phyloP scores from a whole-genome alignment of 2,888 invertebrate genomes.

The Colletes collaris region DNA sequence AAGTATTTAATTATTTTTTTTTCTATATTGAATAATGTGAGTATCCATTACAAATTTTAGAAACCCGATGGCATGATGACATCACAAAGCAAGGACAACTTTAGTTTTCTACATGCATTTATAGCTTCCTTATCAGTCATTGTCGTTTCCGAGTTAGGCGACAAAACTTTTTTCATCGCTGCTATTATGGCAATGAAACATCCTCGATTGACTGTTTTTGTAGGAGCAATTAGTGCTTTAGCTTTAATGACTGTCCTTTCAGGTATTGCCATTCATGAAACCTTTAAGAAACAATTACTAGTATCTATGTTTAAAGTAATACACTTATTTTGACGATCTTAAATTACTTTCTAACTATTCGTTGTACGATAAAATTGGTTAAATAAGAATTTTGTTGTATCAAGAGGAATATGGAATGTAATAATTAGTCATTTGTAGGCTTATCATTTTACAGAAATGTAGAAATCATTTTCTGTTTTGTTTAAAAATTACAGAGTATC shows the following conservation, averaged over 20 bases:
- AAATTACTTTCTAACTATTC: not conserved
- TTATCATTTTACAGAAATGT: too few relatives aligned
- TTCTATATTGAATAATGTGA: not conserved
- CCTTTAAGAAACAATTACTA: not conserved
- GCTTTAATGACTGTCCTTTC: conserved; percentile 97
- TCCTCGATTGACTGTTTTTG: conserved; percentile 94
- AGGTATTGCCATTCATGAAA: conserved; percentile 83
- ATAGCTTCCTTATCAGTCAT: conserved; percentile 98
- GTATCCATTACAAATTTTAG: conserved; percentile 42
- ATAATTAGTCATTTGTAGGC: too few relatives aligned
- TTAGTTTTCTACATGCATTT: conserved; percentile 96
- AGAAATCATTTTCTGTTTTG: too few relatives aligned
- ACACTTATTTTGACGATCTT: not conserved
- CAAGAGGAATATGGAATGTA: too few relatives aligned
- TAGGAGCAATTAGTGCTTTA: conserved; percentile 96
- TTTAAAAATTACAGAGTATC: too few relatives aligned
- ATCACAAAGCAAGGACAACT: conserved; percentile 82
- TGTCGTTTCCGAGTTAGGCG: conserved; percentile 98
- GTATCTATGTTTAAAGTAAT: not conserved
- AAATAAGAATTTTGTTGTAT: too few relatives aligned
- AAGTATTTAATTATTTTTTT: conserved; percentile 30
- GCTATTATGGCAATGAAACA: conserved; percentile 99
- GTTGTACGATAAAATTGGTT: not conserved
- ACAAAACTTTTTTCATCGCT: conserved; percentile 99
- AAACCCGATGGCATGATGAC: conserved; percentile 38